Percentiles rank a stretch among this genome's conserved stretches.
Evolutionary conservation across 2,888 invertebrate species (phyloP).

Genomic region (Rotaria macrura): DNA sequence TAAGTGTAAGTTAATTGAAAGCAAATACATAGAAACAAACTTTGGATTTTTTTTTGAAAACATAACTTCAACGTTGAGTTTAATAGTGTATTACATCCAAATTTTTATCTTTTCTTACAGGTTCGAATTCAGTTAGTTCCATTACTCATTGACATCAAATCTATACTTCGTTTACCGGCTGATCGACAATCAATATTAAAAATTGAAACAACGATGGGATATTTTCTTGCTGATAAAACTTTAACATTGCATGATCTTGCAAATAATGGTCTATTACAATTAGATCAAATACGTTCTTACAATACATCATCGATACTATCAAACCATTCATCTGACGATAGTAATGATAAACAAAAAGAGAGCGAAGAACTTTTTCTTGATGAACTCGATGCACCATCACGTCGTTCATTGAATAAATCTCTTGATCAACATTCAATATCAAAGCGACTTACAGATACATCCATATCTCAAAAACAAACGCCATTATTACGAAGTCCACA

Average conservation of each 20-base stretch:
- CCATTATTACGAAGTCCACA: background rate
- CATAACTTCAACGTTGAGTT: no score
- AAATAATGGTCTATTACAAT: background rate
- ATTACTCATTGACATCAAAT: background rate
- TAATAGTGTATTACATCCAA: no score
- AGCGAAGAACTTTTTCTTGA: background rate
- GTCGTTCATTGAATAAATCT: background rate
- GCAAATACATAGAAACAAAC: no score
- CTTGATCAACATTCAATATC: background rate
- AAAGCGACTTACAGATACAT: background rate
- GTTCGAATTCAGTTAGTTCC: background rate
- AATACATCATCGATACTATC: background rate
- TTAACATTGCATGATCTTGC: background rate
- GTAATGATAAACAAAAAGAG: background rate
- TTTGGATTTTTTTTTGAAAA: no score
- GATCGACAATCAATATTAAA: background rate
- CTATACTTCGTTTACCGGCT: slow-evolving; percentile 14
- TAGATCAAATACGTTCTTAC: background rate
- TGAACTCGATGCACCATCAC: background rate
- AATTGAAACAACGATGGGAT: background rate
- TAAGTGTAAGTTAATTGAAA: background rate
- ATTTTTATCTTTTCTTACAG: background rate
- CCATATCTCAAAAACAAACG: background rate
- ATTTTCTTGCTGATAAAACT: background rate
- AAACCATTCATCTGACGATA: background rate